These are phyloP conservation scores for Ditylenchus weischeri DNA, from an alignment of 2,888 invertebrate genomes.

Conservation along the genomic window DNA sequence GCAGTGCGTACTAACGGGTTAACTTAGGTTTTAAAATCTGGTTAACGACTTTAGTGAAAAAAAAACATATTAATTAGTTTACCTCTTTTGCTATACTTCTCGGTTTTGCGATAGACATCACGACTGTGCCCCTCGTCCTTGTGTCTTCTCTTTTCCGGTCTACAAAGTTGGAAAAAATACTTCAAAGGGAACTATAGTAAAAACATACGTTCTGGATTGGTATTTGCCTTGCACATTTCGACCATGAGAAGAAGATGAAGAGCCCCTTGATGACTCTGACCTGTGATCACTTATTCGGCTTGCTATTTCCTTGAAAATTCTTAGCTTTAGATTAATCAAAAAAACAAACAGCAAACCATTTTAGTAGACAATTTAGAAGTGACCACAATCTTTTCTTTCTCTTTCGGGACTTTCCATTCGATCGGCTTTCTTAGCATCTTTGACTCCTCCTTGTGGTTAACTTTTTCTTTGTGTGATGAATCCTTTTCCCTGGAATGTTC, in stretches of 20 bases:
- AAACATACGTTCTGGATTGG: background rate
- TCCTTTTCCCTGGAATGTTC: background rate
- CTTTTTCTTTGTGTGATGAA: background rate
- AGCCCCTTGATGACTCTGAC: background rate
- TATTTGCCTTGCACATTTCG: background rate
- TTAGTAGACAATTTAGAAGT: background rate
- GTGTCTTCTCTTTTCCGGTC: conserved; percentile 3
- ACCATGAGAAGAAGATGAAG: background rate
- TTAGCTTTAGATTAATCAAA: no score
- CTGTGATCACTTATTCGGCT: no score
- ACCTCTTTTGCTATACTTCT: conserved; percentile 2
- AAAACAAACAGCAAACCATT: background rate
- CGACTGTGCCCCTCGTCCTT: background rate
- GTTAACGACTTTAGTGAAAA: no score
- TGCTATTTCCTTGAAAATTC: no score
- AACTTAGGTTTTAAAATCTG: no score
- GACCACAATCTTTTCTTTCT: background rate
- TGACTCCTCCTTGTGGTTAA: background rate
- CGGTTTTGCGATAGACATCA: background rate
- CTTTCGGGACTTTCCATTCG: conserved; percentile 4
- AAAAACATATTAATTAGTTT: no score
- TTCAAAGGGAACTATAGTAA: no score
- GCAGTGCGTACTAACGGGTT: no score
- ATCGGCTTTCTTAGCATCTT: background rate
- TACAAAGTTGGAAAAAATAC: background rate